Evolutionary conservation across 2,888 invertebrate genomes (phyloP), one percentile per base, ranked within the genome.

Genomic region (Drosophila borborema): DNA sequence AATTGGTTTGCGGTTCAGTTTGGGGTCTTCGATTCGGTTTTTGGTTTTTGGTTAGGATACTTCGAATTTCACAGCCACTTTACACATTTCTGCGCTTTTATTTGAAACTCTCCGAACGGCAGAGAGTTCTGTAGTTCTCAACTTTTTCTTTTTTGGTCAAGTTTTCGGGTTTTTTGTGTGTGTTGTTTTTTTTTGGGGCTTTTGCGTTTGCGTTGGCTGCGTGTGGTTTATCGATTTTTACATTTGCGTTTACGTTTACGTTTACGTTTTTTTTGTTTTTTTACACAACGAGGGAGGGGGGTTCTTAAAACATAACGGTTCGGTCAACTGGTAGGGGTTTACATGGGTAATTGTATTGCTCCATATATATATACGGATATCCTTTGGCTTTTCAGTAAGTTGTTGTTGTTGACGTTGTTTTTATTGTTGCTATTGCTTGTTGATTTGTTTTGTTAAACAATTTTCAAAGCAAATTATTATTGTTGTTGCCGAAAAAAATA

Each of bases 191-290:
- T 40, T 82, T 65, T 53, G 65, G 66, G 60, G 55, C 12, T 14
- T 31, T 43, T 81, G 76, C 79, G 86, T 86, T 86, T 79, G 82
- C 85, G 82, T 82, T 85, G 86, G 85, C 86, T 86, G 85, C 86
- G 83, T 88, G 81, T 86, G 86, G 88, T 77, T 86, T 88, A 88
- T 86, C 86, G 88, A 88, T 88, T 88, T 88, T 88, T 86, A 83
- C 88, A 88, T 87, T 87, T 82, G 81, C 78, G 82, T 86, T 82
- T 79, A 84, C 82, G 82, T 86, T 82, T 77, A 84, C 82, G 82
- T 86, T 87, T 77, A 70, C 74, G 77, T 80, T 83, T 82, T 67
- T 34, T 18, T 34, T 34, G 81, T 77, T 77, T 84, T 84, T 82
- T 82, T 82, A 84, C 84, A 87, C 85, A 82, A 70, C 70, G 76